Conservation (phyloP, 2,888 invertebrate genomes). For the Lithophane semibrunnea region DNA sequence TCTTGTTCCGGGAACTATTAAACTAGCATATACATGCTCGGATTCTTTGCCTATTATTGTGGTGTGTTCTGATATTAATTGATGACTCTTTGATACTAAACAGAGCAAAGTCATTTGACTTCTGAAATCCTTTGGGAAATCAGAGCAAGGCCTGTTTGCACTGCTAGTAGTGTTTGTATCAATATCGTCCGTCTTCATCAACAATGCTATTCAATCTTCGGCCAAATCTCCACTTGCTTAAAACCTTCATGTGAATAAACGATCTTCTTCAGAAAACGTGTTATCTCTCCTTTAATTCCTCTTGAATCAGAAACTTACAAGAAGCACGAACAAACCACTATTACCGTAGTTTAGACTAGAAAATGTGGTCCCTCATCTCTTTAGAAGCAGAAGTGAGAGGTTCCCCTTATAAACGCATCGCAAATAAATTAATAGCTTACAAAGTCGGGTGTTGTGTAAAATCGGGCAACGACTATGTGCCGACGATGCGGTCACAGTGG, state of each 20-base stretch:
- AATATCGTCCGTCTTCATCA: background rate
- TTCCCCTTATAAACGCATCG: conserved; percentile 46
- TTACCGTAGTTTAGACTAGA: background rate
- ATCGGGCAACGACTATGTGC: conserved; percentile 77
- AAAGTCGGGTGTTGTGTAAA: conserved; percentile 73
- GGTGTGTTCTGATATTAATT: background rate
- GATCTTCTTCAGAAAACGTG: background rate
- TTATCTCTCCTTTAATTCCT: background rate
- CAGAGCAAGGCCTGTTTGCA: background rate
- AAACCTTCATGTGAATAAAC: background rate
- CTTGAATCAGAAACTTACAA: background rate
- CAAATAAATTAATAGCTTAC: conserved; percentile 63
- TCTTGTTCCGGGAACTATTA: conserved; percentile 1
- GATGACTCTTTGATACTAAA: conserved; percentile 9
- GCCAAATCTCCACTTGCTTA: background rate
- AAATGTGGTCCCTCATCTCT: background rate
- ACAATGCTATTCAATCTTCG: background rate
- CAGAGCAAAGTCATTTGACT: background rate
- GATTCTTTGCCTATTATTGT: background rate
- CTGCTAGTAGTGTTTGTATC: conserved; percentile 11
- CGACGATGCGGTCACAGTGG: conserved; percentile 81
- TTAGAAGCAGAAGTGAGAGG: conserved; percentile 14
- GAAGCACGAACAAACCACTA: background rate
- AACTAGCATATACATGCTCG: background rate
- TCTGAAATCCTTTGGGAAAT: conserved; percentile 30